Evolutionary conservation across 2,888 invertebrate species (phyloP), one percentile per base, ranked within the genome.

Genomic region (Apamea sordens): DNA sequence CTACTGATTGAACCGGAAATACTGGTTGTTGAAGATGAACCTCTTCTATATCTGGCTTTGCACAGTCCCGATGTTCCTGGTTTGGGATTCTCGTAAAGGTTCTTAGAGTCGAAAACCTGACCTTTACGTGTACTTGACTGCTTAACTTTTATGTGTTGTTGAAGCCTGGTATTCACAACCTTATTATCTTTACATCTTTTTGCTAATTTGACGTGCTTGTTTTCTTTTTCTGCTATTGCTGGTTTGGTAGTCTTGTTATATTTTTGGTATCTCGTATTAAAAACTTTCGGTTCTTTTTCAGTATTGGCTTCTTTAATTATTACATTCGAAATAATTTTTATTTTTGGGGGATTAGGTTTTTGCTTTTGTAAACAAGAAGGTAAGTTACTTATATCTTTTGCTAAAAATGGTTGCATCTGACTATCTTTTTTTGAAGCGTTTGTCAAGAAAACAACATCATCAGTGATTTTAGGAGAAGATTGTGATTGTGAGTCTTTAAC

Each of bases 391-490:
- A 61, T 13, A 61, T 61, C 59, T 61, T 61, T 28, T 11, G 64
- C 36, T 36, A 36, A 32, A 64, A 64, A 64, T 64, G 64, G 64
- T 64, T 36, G 64, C 36, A 18, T 24, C 64, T 64, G 64, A 64
- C 64, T 5, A 36, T 64, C 21, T 18, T 63, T 63, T 28, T 21
- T 63, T 32, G 32, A 64, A 10, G 32, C 11, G 36, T 36, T 64
- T 11, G 64, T 21, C 64, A 64, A 36, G 64, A 36, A 64, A 64
- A 64, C 36, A 64, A 64, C 64, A 64, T 64, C 64, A 24, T 64
- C 36, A 64, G 21, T 64, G 64, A 36, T 64, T 64, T 64, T 64
- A 21, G 64, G 64, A 64, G 36, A 64, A 64, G 32, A 64, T 28
- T 36, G 64, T 64, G 64, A 32, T 64, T 36, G 36, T 36, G 53